Evolutionary conservation across 2,888 invertebrate genomes (phyloP).

Genomic region (Drosophila longiperda): DNA sequence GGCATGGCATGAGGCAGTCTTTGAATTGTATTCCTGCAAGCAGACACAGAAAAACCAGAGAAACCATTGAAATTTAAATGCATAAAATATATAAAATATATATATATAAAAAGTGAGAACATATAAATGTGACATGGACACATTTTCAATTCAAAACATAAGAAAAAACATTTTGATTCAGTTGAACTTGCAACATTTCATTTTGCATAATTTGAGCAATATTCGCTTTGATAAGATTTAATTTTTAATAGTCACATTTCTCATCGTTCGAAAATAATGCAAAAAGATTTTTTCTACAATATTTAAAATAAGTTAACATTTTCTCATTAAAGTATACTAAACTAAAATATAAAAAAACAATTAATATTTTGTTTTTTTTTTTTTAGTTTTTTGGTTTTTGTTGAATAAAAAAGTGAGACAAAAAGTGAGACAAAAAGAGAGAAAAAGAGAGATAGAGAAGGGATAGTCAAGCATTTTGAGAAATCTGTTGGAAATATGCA

Average conservation of each 20-base stretch:
- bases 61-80: not conserved
- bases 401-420: not conserved
- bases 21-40: slow-evolving; percentile 84
- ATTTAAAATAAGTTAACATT: not conserved
- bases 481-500: not conserved
- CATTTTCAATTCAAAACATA: not conserved
- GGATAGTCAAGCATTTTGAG: too few species aligned
- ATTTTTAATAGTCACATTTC: not conserved
- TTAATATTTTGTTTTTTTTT: not conserved
- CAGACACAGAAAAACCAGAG: not conserved
- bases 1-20: slow-evolving; percentile 85
- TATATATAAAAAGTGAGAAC: not conserved
- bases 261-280: too few species aligned
- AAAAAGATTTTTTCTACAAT: not conserved
- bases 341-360: too few species aligned
- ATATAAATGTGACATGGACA: not conserved
- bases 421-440: not conserved
- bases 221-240: not conserved
- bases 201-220: not conserved
- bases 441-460: not conserved
- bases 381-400: not conserved
- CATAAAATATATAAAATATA: not conserved
- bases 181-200: not conserved
- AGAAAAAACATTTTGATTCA: not conserved
- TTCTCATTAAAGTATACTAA: too few species aligned